Base-by-base conservation (phyloP, 2,888 invertebrate species). In the Mayetiola destructor region DNA sequence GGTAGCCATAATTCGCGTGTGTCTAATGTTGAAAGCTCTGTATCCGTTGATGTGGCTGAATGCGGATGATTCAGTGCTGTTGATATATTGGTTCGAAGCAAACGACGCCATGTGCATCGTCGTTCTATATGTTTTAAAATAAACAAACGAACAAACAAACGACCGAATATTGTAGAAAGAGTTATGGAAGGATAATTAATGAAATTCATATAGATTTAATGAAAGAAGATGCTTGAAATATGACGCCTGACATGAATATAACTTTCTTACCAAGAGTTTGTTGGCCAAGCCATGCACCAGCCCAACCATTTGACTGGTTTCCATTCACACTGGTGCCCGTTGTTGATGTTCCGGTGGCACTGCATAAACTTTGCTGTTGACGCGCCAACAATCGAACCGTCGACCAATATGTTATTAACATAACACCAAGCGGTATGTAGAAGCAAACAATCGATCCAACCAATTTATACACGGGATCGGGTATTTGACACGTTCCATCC, bases 401-500 rank as follows among this genome's bases (percentile, higher is more conserved):
- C 63, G 94, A 77, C 5, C 89, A 86, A 68, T 95, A 96, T n/a
- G 94, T 93, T 59, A 92, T 77, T 67, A 94, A 77, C 95, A 96
- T 96, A 63, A 97, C 93, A 42, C 85, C 80, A 62, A 96, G 77
- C 0, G 96, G 96, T 61, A 96, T 92, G 76, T 95, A 94, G 75
- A 96, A 96, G 64, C 93, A 92, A 64, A 93, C 85, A 65, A 94
- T 86, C 57, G 94, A 94, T 36, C 95, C 96, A 64, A 92, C 90
- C 59, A 92, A 80, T 72, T 91, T 89, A 76, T 88, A 90, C 8
- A 88, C 77, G 0, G 89, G 88, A 69, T 90, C 89, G 1, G 90
- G 90, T 64, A 90, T 88, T 72, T 88, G 88, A 67, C 90, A 90
- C 40, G 84, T 82, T 2, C 89, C 89, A 61, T 84, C 84, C 59